Base-by-base conservation (phyloP, 2,797 vertebrate species). In the Diglossa cyanea region DNA sequence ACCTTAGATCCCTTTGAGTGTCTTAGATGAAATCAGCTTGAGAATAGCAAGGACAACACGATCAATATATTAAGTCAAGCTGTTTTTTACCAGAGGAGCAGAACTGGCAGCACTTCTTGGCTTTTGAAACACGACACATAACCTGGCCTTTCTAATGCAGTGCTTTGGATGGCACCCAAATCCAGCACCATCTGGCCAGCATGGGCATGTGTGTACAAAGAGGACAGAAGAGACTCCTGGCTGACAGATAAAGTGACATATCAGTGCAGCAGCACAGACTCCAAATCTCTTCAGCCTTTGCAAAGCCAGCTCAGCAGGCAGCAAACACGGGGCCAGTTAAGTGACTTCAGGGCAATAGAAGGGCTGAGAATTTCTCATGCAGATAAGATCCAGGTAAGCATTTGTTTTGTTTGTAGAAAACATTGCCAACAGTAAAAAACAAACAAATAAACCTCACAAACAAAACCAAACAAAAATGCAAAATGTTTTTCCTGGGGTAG, bases 131-230 rank as follows among this genome's bases (percentile, higher is more conserved):
- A 58, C 17, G 73, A 95, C 95, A 94, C 91, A 90, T 80, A 93
- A 91, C 91, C 87, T 91, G 93, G 82, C 87, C 95, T 94, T 91
- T 55, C 91, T 78, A 73, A 86, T 50, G 79, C 13, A 1, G 73
- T n/a, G 15, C 93, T 91, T 62, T 98, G 97, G 98, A 95, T 87
- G 68, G 86, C 93, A 95, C 98, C 97, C 97, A 96, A 96, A 95
- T 48, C 93, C 97, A 97, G 97, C 96, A 97, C 97, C 98, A 98
- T 97, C 97, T 98, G 98, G 97, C 86, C 89, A 94, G 97, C 84
- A 93, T 7, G 61, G 95, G 76, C 79, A 93, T 77, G 80, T 47
- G 88, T 63, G 54, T 89, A 95, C 96, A 91, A 81, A 94, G 97
- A 96, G 94, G 80, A 60, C 73, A 92, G 83, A 70, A 83, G 86